Evolutionary conservation across 2,888 invertebrate genomes (phyloP), one percentile per base, ranked within the genome.

Genomic region (Caenorhabditis sulstoni): DNA sequence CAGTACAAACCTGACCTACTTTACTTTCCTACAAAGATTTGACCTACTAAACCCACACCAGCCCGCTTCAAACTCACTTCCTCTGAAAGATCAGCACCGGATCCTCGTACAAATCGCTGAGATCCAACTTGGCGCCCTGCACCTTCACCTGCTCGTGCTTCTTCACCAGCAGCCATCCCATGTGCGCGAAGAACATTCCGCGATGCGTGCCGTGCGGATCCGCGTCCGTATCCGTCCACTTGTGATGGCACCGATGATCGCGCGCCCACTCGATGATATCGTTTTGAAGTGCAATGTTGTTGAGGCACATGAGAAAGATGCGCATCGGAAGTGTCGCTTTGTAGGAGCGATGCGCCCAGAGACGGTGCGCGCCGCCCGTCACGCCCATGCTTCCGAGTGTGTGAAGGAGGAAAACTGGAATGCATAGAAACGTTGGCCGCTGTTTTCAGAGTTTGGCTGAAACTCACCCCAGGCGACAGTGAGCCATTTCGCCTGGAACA

Each of bases 121-220:
- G 93, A 85, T 96, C 95, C 52, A 96, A 92, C 14, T 93, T 91
- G 29, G 92, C 92, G 61, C 93, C 93, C 39, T 94, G 91, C 61
- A 93, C 93, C 90, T 93, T 94, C 44, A 97, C 94, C 53, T 81
- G 65, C 16, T 61, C 66, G 90, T 97, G 97, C 91, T 97, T 97
- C 86, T 94, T 93, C 22, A 91, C 90, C 71, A 97, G 91, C 80
- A 97, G 92, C 97, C 97, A 97, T 71, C 97, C 97, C 86, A 97
- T 93, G 91, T 97, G 97, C 0, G 96, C 94, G 92, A 97, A 97
- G 93, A 97, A 97, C 92, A 97, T 96, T 11, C 97, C 97, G 23
- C 96, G 93, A 65, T 92, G 94, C 1, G 95, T 95, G 90, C 96
- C 96, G 91, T 96, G 96, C 0, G 96, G 96, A 91, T 96, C 96